These are phyloP conservation scores for Dastarcus helophoroides DNA, from an alignment of 2,888 invertebrate genomes.

Conservation along the genomic window DNA sequence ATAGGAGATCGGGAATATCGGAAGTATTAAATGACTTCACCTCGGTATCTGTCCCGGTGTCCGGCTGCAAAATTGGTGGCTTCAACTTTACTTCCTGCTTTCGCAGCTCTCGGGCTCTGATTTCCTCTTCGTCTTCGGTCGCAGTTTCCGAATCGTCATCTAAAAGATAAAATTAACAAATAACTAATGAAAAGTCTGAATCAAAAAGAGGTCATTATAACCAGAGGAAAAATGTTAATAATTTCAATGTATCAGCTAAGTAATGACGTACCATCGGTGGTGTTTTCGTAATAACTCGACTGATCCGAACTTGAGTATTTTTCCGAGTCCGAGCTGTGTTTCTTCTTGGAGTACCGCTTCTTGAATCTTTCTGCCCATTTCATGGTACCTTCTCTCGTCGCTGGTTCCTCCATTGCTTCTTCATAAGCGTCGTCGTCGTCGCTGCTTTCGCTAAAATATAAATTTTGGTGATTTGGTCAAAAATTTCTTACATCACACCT, in stretches of 20 bases:
- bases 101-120: slow-evolving; percentile 53
- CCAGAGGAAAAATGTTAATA: too few species aligned
- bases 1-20: slow-evolving; percentile 21
- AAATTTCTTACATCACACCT: slow-evolving; percentile 28
- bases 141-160: slow-evolving; percentile 59
- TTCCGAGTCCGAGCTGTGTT: slow-evolving; percentile 30
- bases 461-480: background rate
- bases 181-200: slow-evolving; percentile 9
- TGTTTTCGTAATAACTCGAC: slow-evolving; percentile 40
- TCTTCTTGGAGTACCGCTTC: slow-evolving; percentile 38
- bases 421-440: slow-evolving; percentile 57
- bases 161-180: slow-evolving; percentile 32
- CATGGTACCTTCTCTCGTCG: slow-evolving; percentile 55
- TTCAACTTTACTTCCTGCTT: slow-evolving; percentile 56
- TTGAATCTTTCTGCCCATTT: slow-evolving; percentile 61
- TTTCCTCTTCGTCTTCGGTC: slow-evolving; percentile 60
- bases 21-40: slow-evolving; percentile 39
- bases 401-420: slow-evolving; percentile 53
- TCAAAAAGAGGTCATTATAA: background rate
- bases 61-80: slow-evolving; percentile 52
- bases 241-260: too few species aligned
- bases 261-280: slow-evolving; percentile 35
- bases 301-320: slow-evolving; percentile 35
- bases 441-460: slow-evolving; percentile 41
- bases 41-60: slow-evolving; percentile 60